These are phyloP conservation scores for Cybosia mesomella DNA, from an alignment of 2,888 invertebrate species.

Conservation along the genomic window DNA sequence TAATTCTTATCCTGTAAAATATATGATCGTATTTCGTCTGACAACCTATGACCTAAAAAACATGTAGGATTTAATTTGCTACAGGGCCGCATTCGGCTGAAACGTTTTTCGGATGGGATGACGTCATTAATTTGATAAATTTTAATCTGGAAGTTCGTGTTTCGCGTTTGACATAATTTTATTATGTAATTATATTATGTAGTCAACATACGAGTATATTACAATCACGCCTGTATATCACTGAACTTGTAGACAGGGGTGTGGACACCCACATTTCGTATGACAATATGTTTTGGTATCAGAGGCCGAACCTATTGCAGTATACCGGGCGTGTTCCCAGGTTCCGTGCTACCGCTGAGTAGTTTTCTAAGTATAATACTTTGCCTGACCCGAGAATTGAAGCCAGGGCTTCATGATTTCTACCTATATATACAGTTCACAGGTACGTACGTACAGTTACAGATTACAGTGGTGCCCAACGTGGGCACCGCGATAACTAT, in stretches of 20 bases:
- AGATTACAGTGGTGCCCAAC: not conserved
- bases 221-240: not conserved
- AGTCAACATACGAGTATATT: not conserved
- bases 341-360: not conserved
- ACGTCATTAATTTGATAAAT: constrained; percentile 62
- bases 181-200: constrained; percentile 14
- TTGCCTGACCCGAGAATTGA: no score
- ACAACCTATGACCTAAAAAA: constrained; percentile 72
- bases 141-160: constrained; percentile 32
- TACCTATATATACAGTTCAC: no score
- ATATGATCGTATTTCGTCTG: constrained; percentile 63
- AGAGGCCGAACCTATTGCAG: not conserved
- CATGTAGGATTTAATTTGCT: constrained; percentile 72
- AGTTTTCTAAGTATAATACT: no score
- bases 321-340: not conserved
- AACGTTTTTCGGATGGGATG: constrained; percentile 57
- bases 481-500: not conserved
- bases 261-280: not conserved
- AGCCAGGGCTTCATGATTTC: no score
- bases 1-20: constrained; percentile 55
- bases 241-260: not conserved
- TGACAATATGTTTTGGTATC: not conserved
- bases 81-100: constrained; percentile 66
- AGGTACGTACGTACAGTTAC: not conserved
- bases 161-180: constrained; percentile 34